Conservation (phyloP, 2,888 invertebrate species). For the Cinara cedri region DNA sequence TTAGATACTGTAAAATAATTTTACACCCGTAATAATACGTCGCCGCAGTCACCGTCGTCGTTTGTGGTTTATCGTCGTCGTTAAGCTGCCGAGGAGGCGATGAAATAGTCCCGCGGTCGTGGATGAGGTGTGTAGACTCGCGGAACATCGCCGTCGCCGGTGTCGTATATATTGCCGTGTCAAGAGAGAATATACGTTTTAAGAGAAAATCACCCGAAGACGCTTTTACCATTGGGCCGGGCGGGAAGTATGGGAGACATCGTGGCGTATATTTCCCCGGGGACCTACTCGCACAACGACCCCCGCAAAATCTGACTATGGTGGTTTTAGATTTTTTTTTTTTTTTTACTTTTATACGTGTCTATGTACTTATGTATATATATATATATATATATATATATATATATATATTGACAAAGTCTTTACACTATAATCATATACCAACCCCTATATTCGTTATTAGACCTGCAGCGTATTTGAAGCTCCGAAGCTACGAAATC, state of each 20-base stretch:
- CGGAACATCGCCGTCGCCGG: background rate
- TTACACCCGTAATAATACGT: too few species aligned
- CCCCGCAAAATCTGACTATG: conserved; percentile 21
- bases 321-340: conserved; percentile 22
- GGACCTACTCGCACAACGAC: background rate
- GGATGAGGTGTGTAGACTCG: too few species aligned
- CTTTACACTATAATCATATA: conserved; percentile 15
- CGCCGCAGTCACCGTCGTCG: too few species aligned
- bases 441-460: background rate
- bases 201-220: conserved; percentile 35
- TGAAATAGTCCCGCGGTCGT: background rate
- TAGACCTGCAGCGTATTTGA: background rate
- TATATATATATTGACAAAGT: conserved; percentile 7
- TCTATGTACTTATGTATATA: background rate
- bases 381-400: conserved; percentile 16
- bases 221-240: background rate
- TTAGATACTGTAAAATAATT: too few species aligned
- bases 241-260: background rate
- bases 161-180: background rate
- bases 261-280: conserved; percentile 39
- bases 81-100: too few species aligned
- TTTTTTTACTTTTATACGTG: conserved; percentile 1
- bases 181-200: conserved; percentile 18
- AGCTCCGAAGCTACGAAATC: too few species aligned
- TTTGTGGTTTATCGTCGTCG: too few species aligned